Evolutionary conservation across 37 sponge, comb jelly and placozoan species (phyloP).

Genomic region (Theonella swinhoei): DNA sequence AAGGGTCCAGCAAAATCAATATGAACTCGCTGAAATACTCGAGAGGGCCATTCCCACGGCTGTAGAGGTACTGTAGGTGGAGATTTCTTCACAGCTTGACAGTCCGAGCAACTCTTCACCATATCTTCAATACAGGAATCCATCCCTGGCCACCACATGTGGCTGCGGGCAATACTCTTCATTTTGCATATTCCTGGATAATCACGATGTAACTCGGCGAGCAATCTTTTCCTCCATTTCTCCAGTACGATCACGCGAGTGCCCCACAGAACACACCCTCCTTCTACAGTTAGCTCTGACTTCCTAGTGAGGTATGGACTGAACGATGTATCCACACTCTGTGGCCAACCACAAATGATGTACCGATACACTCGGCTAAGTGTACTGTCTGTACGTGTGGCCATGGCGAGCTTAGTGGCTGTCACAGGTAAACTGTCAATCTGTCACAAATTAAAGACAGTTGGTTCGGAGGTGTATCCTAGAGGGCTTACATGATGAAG

Average conservation of each 20-base stretch:
- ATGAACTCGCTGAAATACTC: conserved; percentile 46
- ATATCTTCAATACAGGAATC: conserved; percentile 36
- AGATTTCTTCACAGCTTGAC: conserved; percentile 15
- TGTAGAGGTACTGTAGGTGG: conserved; percentile 38
- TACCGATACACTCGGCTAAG: conserved; percentile 51
- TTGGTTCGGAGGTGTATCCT: conserved; percentile 5
- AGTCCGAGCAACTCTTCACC: conserved; percentile 19
- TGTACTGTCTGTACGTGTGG: conserved; percentile 36
- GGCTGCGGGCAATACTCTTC: conserved; percentile 55
- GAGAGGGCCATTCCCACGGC: conserved; percentile 63
- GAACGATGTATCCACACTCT: not conserved
- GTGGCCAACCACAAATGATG: conserved; percentile 38
- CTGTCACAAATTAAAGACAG: conserved; percentile 26
- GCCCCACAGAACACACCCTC: conserved; percentile 42
- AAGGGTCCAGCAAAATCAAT: conserved; percentile 73
- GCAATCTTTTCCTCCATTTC: not conserved
- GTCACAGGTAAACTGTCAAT: conserved; percentile 30
- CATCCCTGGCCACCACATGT: conserved; percentile 57
- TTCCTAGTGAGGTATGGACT: conserved; percentile 1
- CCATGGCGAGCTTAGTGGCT: not conserved
- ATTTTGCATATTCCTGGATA: conserved; percentile 58
- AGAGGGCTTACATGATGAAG: conserved; percentile 6
- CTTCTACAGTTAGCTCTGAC: conserved; percentile 27
- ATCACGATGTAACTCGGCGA: conserved; percentile 20
- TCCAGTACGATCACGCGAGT: conserved; percentile 35